Evolutionary conservation across 1,140 invertebrate genomes (phyloP).

Genomic region (Heterodera carotae): DNA sequence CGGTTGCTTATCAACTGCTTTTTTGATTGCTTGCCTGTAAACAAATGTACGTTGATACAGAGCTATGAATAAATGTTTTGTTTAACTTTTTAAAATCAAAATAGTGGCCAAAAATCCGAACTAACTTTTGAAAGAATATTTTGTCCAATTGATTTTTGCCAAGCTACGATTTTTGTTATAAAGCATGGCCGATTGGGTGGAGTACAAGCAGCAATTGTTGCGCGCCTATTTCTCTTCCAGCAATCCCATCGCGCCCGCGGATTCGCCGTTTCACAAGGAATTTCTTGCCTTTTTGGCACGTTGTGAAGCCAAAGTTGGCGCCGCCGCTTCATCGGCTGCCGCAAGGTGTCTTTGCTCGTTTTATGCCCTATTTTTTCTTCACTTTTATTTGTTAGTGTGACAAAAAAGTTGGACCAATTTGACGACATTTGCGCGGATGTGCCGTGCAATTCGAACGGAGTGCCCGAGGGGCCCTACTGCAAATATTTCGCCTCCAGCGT

Average conservation of each 20-base stretch:
- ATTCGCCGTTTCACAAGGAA: conserved; percentile 36
- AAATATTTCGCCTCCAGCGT: conserved; percentile 35
- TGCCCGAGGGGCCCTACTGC: conserved; percentile 31
- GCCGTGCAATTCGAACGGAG: conserved; percentile 38
- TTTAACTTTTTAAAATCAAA: too few species aligned
- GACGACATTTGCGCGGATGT: conserved; percentile 7
- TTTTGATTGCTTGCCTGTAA: too few species aligned
- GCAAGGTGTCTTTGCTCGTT: not conserved
- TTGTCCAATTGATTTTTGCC: too few species aligned
- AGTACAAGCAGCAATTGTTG: conserved; percentile 32
- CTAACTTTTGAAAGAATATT: too few species aligned
- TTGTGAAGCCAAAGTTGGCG: conserved; percentile 30
- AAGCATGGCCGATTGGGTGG: conserved; percentile 32
- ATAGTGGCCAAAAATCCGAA: too few species aligned
- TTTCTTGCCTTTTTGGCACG: conserved; percentile 32
- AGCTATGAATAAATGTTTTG: too few species aligned
- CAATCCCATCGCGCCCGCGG: conserved; percentile 18
- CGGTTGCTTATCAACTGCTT: too few species aligned
- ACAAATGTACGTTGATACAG: too few species aligned
- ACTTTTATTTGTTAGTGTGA: conserved; percentile 6
- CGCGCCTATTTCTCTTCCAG: conserved; percentile 29
- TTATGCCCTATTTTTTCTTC: not conserved
- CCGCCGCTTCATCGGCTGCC: not conserved
- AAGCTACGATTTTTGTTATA: too few species aligned
- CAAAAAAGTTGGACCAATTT: conserved; percentile 1